Evolutionary conservation across 2,888 invertebrate genomes (phyloP).

Genomic region (Slavum lentiscoides): DNA sequence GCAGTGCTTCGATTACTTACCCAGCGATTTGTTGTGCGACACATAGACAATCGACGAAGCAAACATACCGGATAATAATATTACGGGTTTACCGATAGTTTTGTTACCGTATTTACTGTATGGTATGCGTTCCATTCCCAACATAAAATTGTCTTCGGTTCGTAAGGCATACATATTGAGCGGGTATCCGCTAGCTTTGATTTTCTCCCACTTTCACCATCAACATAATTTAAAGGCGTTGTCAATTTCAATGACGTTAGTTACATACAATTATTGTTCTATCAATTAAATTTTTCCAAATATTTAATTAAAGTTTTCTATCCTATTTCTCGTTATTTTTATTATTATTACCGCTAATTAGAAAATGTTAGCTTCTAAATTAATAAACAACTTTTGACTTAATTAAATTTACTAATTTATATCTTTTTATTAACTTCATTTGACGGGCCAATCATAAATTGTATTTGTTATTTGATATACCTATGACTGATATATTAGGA

Average conservation of each 20-base stretch:
- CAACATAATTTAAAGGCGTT: background rate
- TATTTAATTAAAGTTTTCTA: too few relatives aligned
- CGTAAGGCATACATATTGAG: slow-evolving; percentile 54
- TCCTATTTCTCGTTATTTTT: too few relatives aligned
- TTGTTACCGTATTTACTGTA: slow-evolving; percentile 41
- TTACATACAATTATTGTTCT: background rate
- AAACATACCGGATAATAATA: slow-evolving; percentile 55
- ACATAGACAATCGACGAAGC: slow-evolving; percentile 53
- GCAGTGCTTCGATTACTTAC: slow-evolving; percentile 29
- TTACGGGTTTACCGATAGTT: slow-evolving; percentile 49
- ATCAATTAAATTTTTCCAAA: too few relatives aligned
- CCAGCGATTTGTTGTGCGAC: slow-evolving; percentile 54
- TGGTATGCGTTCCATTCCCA: slow-evolving; percentile 55
- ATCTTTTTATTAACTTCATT: too few relatives aligned
- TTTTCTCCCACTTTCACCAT: slow-evolving; percentile 43
- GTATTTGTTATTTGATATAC: too few relatives aligned
- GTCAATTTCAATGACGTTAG: too few relatives aligned
- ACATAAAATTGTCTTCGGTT: slow-evolving; percentile 54
- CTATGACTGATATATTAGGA: too few relatives aligned
- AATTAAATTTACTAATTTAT: too few relatives aligned
- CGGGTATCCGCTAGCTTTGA: slow-evolving; percentile 54
- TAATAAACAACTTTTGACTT: too few relatives aligned
- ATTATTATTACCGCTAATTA: background rate
- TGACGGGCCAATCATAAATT: too few relatives aligned
- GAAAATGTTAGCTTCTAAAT: too few relatives aligned